Conservation (phyloP, 2,888 invertebrate species). For the Agrochola lychnidis region DNA sequence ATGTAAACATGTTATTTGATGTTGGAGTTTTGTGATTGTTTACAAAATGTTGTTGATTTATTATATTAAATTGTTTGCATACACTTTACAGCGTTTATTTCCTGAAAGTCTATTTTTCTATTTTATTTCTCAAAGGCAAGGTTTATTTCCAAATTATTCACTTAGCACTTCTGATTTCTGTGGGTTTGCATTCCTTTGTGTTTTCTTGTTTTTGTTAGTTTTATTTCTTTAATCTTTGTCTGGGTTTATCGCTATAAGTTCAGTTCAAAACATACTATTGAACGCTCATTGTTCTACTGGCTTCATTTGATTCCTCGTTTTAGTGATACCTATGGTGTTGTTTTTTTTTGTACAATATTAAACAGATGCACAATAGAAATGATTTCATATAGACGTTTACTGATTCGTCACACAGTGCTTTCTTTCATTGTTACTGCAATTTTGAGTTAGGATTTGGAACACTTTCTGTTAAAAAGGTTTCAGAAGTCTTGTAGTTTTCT, state of each 20-base stretch:
- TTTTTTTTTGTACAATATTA: not conserved
- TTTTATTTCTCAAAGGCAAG: not conserved
- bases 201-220: constrained; percentile 33
- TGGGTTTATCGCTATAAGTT: constrained; percentile 7
- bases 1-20: not conserved
- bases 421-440: not conserved
- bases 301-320: constrained; percentile 29
- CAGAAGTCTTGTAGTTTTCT: not conserved
- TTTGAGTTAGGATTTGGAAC: not conserved
- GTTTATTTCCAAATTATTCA: constrained; percentile 14
- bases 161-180: constrained; percentile 18
- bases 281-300: constrained; percentile 25
- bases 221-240: constrained; percentile 21
- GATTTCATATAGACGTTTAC: not conserved
- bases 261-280: constrained; percentile 25
- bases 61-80: not conserved
- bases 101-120: not conserved
- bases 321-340: constrained; percentile 1
- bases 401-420: not conserved
- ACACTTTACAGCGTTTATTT: constrained; percentile 1
- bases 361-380: not conserved
- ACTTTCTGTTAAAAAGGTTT: too few species aligned
- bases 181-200: constrained; percentile 15
- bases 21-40: not conserved
- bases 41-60: not conserved